These are phyloP conservation scores for Trachelus iudaicus DNA, from an alignment of 2,888 invertebrate genomes.

Conservation along the genomic window DNA sequence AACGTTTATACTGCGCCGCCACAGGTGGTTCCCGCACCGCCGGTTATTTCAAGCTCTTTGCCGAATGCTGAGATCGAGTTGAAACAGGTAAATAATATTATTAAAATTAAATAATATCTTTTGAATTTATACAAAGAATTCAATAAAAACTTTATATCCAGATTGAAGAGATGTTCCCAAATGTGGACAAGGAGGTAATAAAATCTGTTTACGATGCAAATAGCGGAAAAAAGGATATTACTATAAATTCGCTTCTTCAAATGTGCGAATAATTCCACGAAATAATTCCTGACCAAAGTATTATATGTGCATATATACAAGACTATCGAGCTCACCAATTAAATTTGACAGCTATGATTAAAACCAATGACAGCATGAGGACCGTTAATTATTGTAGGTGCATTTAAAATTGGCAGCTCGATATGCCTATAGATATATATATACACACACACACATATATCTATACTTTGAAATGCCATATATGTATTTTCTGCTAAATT, in stretches of 20 bases:
- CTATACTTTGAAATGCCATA: conserved; percentile 39
- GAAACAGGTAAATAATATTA: conserved; percentile 73
- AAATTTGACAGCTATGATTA: not conserved
- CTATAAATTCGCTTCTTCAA: conserved; percentile 89
- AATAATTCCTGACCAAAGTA: not conserved
- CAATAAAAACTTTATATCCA: conserved; percentile 60
- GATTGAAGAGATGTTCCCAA: conserved; percentile 97
- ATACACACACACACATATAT: conserved; percentile 8
- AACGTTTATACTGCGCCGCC: conserved; percentile 69
- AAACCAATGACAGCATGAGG: not conserved
- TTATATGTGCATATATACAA: not conserved
- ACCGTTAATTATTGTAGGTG: not conserved
- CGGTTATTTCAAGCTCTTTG: conserved; percentile 62
- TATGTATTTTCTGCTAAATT: conserved; percentile 53
- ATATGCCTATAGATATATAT: conserved; percentile 5
- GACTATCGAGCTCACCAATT: not conserved
- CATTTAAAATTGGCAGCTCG: not conserved
- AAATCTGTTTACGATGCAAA: conserved; percentile 91
- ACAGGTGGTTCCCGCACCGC: conserved; percentile 53
- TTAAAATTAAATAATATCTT: not conserved
- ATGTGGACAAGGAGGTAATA: conserved; percentile 92
- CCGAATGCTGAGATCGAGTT: conserved; percentile 70
- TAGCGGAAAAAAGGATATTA: conserved; percentile 88
- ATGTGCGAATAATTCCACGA: conserved; percentile 76
- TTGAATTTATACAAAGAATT: not conserved